phyloP scores from a whole-genome alignment of 2,113 vertebrate species.

The Mixornis gularis region DNA sequence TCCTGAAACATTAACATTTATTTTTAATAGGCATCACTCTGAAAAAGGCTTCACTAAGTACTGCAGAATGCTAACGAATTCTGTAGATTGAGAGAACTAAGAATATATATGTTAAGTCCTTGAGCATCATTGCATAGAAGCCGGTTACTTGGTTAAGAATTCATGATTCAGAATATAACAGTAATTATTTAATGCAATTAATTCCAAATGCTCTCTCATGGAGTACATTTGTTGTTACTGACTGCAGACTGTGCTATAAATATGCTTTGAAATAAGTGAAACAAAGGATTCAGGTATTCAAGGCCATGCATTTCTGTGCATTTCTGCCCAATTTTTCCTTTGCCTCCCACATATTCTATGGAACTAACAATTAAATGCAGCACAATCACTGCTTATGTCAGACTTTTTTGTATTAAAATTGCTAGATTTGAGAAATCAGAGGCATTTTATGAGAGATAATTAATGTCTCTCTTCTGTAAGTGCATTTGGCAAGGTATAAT shows the following conservation, averaged over 20 bases:
- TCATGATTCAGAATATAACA: not conserved
- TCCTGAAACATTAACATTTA: conserved; percentile 57
- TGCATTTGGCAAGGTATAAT: not conserved
- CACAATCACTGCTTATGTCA: not conserved
- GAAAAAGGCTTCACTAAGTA: not conserved
- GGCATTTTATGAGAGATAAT: not conserved
- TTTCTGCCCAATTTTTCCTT: not conserved
- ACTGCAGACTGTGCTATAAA: not conserved
- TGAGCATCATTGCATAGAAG: not conserved
- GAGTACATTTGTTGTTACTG: not conserved
- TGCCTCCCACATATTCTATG: not conserved
- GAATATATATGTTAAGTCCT: not conserved
- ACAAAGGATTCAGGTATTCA: not conserved
- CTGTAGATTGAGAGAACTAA: not conserved
- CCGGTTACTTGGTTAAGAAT: not conserved
- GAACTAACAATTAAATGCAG: not conserved
- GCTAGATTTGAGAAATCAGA: not conserved
- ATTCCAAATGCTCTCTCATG: not conserved
- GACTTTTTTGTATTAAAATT: not conserved
- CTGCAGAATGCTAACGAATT: not conserved
- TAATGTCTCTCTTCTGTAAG: not conserved
- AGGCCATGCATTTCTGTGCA: not conserved
- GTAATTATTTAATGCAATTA: not conserved
- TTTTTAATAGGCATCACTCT: conserved; percentile 56
- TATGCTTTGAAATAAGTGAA: not conserved